phyloP scores from a whole-genome alignment of 2,888 invertebrate genomes.

The Drosophila stalkeri region DNA sequence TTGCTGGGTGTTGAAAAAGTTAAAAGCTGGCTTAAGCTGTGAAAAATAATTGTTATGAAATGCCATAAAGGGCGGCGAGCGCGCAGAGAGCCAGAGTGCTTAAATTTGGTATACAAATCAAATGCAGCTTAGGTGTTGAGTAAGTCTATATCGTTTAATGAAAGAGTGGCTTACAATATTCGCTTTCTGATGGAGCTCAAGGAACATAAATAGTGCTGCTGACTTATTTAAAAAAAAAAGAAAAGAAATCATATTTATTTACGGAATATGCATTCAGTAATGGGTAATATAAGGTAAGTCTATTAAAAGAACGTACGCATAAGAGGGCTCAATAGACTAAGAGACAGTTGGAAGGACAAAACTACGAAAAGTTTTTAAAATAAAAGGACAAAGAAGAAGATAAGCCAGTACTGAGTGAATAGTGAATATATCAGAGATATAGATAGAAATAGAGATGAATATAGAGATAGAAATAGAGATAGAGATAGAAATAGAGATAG shows the following conservation, averaged over 20 bases:
- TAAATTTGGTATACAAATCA: neutral
- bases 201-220: too few relatives aligned
- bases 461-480: neutral
- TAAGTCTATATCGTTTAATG: neutral
- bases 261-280: neutral
- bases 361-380: neutral
- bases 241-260: neutral
- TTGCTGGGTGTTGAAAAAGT: slow-evolving; percentile 14
- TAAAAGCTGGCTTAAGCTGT: slow-evolving; percentile 13
- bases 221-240: neutral
- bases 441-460: neutral
- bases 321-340: neutral
- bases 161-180: neutral
- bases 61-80: slow-evolving; percentile 5
- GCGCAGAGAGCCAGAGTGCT: neutral
- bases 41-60: slow-evolving; percentile 21
- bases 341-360: neutral
- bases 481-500: too few relatives aligned
- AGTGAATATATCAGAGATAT: neutral
- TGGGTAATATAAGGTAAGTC: neutral
- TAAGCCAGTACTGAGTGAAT: neutral
- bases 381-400: neutral
- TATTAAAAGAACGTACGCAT: neutral
- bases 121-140: slow-evolving; percentile 4
- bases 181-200: too few relatives aligned